Conservation (phyloP, 1,140 invertebrate genomes). For the Nephotettix cincticeps region DNA sequence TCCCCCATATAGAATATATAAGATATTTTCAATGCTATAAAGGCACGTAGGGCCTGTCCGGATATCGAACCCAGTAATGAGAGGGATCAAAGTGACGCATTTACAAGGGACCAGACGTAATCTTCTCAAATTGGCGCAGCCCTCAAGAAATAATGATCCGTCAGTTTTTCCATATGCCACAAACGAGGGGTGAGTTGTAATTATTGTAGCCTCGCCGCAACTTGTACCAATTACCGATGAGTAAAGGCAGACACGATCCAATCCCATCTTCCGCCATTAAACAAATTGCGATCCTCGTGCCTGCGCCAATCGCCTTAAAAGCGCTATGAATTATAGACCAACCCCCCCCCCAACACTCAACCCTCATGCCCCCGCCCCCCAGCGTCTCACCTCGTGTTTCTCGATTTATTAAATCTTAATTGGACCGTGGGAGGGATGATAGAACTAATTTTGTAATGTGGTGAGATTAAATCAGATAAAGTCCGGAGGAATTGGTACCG, state of each 20-base stretch:
- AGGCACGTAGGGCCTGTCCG: too few relatives aligned
- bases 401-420: slow-evolving; percentile 7
- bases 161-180: slow-evolving; percentile 17
- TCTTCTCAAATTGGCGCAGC: background rate
- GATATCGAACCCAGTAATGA: too few relatives aligned
- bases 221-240: slow-evolving; percentile 18
- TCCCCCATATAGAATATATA: too few relatives aligned
- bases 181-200: background rate
- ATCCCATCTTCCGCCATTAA: background rate
- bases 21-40: too few relatives aligned
- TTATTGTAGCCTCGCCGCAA: background rate
- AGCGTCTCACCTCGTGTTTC: background rate
- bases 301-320: slow-evolving; percentile 15
- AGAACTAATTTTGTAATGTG: slow-evolving; percentile 20
- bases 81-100: background rate
- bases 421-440: background rate
- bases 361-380: background rate
- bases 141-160: slow-evolving; percentile 15
- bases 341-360: too few relatives aligned
- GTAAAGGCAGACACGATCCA: background rate
- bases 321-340: slow-evolving; percentile 10
- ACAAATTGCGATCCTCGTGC: slow-evolving; percentile 10
- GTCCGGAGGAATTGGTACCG: background rate
- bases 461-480: slow-evolving; percentile 20
- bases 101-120: slow-evolving; percentile 5